phyloP scores from a whole-genome alignment of 2,888 invertebrate species.

The Osmoderma eremita region DNA sequence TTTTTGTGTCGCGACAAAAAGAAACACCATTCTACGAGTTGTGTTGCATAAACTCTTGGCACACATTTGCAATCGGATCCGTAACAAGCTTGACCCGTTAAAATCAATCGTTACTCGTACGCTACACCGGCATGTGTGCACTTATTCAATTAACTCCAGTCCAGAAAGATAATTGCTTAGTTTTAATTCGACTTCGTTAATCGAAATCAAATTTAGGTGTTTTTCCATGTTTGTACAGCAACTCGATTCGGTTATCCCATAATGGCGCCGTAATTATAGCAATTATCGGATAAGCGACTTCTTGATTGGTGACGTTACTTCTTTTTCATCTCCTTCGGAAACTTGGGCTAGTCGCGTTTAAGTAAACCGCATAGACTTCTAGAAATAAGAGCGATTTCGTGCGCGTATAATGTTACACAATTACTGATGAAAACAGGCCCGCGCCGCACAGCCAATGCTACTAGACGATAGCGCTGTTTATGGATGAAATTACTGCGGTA shows the following conservation, averaged over 20 bases:
- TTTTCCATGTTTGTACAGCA: constrained; percentile 26
- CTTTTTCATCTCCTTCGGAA: neutral
- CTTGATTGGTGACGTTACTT: constrained; percentile 29
- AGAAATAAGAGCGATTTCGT: constrained; percentile 6
- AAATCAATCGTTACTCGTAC: constrained; percentile 23
- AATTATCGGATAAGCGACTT: constrained; percentile 22
- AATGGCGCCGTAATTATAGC: constrained; percentile 30
- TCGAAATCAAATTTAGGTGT: constrained; percentile 34
- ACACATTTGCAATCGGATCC: constrained; percentile 24
- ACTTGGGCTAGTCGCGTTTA: too few relatives aligned
- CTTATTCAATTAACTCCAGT: constrained; percentile 30
- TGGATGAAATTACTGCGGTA: constrained; percentile 9
- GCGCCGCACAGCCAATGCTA: constrained; percentile 4
- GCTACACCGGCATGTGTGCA: constrained; percentile 19
- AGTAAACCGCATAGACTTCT: neutral
- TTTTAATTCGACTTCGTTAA: constrained; percentile 32
- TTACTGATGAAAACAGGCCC: constrained; percentile 8
- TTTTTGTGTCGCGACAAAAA: constrained; percentile 13
- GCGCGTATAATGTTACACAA: constrained; percentile 5
- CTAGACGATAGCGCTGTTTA: constrained; percentile 6
- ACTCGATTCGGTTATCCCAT: constrained; percentile 14
- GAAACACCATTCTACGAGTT: constrained; percentile 7
- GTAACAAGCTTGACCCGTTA: constrained; percentile 30
- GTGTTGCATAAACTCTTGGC: constrained; percentile 36
- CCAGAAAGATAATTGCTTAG: constrained; percentile 22